Conservation (phyloP, 2,888 invertebrate genomes). For the Hetaerina titia region DNA sequence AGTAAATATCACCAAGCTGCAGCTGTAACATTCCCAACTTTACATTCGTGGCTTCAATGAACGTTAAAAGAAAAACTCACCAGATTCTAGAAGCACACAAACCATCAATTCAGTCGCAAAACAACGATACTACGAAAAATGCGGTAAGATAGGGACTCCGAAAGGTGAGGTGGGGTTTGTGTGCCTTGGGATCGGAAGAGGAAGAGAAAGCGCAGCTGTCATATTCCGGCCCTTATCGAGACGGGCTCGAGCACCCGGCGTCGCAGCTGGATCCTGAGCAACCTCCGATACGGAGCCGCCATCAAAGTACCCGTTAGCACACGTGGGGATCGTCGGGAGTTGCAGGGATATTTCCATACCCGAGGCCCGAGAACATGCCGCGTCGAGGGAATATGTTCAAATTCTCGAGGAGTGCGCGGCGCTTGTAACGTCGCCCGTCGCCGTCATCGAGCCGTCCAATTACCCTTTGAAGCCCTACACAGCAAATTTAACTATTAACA, state of each 20-base stretch:
- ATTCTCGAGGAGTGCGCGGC: not conserved
- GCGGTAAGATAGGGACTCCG: not conserved
- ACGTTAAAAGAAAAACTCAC: not conserved
- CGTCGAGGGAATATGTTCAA: not conserved
- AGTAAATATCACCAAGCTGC: not conserved
- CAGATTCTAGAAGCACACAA: not conserved
- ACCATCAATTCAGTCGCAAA: not conserved
- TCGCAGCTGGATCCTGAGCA: not conserved
- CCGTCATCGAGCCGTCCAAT: not conserved
- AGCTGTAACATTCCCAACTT: not conserved
- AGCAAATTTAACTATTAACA: not conserved
- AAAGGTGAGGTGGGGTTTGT: not conserved
- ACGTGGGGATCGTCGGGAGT: not conserved
- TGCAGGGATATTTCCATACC: not conserved
- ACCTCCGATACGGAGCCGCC: not conserved
- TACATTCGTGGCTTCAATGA: no score
- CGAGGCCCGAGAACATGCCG: not conserved
- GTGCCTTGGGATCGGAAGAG: not conserved
- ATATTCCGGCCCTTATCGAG: not conserved
- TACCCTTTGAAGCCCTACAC: not conserved
- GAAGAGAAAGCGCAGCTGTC: not conserved
- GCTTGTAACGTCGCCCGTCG: not conserved
- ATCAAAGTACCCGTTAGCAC: not conserved
- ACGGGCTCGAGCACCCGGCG: not conserved
- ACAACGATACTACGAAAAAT: not conserved